A percentile compares a stretch with the other conserved stretches of the same genome.
Evolutionary conservation across 1,140 invertebrate genomes (phyloP).

Genomic region (Trachymyrmex cornetzi): DNA sequence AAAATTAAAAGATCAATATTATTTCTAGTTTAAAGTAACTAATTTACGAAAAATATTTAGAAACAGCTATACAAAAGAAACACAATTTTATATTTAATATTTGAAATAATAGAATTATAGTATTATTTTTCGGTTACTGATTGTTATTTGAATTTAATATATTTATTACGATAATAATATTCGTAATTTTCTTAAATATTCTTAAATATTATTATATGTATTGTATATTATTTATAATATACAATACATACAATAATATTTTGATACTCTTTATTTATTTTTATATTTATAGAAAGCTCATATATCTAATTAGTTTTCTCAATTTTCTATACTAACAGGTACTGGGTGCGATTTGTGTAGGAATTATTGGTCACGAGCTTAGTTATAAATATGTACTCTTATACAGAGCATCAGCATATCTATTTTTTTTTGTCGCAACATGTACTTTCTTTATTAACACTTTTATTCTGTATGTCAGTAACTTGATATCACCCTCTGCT

Average conservation of each 20-base stretch:
- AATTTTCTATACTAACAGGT: conserved; percentile 87
- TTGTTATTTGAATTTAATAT: not conserved
- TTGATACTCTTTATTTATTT: not conserved
- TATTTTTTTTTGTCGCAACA: conserved; percentile 90
- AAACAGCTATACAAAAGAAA: not conserved
- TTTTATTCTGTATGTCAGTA: conserved; percentile 91
- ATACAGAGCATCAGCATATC: conserved; percentile 86
- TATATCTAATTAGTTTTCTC: not conserved
- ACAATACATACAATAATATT: too few species aligned
- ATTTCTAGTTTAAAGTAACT: not conserved
- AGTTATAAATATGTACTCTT: conserved; percentile 74
- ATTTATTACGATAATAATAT: not conserved
- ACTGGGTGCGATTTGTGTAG: conserved; percentile 91
- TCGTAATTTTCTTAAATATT: not conserved
- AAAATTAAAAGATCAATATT: not conserved
- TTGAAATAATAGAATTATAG: not conserved
- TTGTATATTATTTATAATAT: not conserved
- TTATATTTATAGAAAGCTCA: not conserved
- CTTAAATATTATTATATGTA: not conserved
- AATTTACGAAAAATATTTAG: not conserved
- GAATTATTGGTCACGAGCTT: conserved; percentile 89
- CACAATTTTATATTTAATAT: not conserved
- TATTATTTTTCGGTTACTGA: not conserved
- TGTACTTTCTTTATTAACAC: conserved; percentile 93
- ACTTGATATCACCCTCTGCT: conserved; percentile 91